phyloP scores from a whole-genome alignment of 2,113 vertebrate species.

The Saimiri boliviensis region DNA sequence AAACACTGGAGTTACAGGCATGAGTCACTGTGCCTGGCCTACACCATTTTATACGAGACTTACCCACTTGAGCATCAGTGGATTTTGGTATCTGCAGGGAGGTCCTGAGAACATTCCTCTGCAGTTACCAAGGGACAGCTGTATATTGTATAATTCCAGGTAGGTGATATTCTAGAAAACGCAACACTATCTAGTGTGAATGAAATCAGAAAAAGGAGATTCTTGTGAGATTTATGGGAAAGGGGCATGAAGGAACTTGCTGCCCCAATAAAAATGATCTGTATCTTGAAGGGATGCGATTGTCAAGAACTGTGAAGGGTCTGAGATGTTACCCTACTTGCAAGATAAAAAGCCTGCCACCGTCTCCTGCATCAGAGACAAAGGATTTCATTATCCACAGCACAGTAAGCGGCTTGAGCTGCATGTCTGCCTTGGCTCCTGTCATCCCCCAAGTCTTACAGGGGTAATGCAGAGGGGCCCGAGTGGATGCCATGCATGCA shows the following conservation, averaged over 20 bases:
- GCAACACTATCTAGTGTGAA: not conserved
- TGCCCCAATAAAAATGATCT: not conserved
- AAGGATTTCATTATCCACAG: not conserved
- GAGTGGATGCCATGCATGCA: not conserved
- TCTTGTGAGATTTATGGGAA: not conserved
- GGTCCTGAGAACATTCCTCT: not conserved
- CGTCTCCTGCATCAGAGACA: not conserved
- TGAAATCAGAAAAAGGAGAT: not conserved
- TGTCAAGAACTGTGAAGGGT: not conserved
- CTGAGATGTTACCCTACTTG: not conserved
- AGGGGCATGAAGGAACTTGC: not conserved
- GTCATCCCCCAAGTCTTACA: not conserved
- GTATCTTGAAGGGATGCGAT: not conserved
- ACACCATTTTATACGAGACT: not conserved
- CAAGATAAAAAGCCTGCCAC: not conserved
- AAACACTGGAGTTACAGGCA: too few species aligned
- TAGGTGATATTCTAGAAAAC: not conserved
- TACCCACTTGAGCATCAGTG: not conserved
- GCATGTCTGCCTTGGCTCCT: not conserved
- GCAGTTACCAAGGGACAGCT: not conserved
- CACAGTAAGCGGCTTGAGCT: not conserved
- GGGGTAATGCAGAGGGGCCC: not conserved
- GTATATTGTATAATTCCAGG: not conserved
- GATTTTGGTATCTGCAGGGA: not conserved
- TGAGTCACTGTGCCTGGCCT: not conserved